phyloP scores from a whole-genome alignment of 2,113 vertebrate species.

The Mustela lutreola region DNA sequence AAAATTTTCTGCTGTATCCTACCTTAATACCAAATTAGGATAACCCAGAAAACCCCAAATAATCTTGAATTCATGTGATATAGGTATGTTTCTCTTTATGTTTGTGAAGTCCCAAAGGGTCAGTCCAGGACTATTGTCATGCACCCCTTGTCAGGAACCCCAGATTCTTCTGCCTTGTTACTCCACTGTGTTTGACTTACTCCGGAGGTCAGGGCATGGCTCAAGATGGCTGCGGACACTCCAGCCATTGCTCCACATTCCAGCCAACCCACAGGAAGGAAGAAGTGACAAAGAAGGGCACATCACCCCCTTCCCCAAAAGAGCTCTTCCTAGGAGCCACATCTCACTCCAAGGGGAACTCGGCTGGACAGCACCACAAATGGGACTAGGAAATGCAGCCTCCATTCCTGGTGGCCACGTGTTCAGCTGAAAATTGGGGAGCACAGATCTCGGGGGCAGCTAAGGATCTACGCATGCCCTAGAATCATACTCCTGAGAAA shows the following conservation, averaged over 20 bases:
- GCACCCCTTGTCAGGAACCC: fast-evolving
- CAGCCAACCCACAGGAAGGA: not conserved
- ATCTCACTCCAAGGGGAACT: not conserved
- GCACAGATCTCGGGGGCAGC: fast-evolving
- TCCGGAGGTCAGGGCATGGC: not conserved
- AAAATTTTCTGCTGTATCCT: not conserved
- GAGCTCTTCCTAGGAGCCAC: not conserved
- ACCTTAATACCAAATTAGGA: too few species aligned
- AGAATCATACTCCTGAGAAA: not conserved
- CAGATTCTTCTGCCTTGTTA: fast-evolving
- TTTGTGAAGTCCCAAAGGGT: too few species aligned
- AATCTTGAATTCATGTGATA: fast-evolving
- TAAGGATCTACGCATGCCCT: not conserved
- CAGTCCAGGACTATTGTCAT: fast-evolving
- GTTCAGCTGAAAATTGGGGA: not conserved
- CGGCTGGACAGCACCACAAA: not conserved
- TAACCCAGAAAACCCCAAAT: not conserved
- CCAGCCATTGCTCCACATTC: not conserved
- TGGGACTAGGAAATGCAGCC: not conserved
- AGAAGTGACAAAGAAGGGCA: not conserved
- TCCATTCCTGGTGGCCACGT: fast-evolving
- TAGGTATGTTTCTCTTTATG: not conserved
- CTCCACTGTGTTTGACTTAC: not conserved
- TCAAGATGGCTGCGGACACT: not conserved
- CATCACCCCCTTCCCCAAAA: not conserved